Conservation (phyloP, 2,113 vertebrate species). For the Camelus bactrianus region DNA sequence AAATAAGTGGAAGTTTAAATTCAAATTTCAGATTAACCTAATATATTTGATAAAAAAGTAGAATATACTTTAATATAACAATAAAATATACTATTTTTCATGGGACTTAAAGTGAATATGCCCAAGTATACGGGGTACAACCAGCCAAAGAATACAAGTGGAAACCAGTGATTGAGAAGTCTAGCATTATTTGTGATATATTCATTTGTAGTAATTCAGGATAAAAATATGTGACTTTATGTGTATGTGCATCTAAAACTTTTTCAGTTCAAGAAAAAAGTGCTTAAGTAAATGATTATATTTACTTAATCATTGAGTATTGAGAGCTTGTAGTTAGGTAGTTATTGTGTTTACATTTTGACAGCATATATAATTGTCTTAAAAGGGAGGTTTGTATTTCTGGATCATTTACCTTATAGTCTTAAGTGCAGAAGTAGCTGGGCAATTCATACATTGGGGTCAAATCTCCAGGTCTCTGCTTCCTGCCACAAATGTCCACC, state of each 20-base stretch:
- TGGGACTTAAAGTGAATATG: background rate
- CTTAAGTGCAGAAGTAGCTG: background rate
- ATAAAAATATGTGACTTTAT: background rate
- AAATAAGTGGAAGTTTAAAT: background rate
- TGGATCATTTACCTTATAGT: background rate
- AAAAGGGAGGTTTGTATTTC: background rate
- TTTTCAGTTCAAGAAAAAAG: background rate
- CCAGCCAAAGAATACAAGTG: background rate
- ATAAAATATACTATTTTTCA: background rate
- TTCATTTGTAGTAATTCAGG: background rate
- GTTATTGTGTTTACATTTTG: background rate
- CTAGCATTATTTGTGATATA: background rate
- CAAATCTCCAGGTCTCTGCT: background rate
- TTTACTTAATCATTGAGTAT: background rate
- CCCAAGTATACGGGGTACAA: background rate
- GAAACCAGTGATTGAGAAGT: background rate
- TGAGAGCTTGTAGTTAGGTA: background rate
- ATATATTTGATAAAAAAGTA: background rate
- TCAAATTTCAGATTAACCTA: background rate
- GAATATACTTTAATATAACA: background rate
- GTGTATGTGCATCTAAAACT: background rate
- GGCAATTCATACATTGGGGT: background rate
- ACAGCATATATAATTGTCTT: background rate
- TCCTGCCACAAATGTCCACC: rapidly evolving
- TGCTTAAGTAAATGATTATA: background rate